A percentile compares a stretch with the other conserved stretches of the same genome.
These are phyloP conservation scores for Amphiprion ocellaris DNA, from an alignment of 2,113 vertebrate genomes.

Conservation along the genomic window DNA sequence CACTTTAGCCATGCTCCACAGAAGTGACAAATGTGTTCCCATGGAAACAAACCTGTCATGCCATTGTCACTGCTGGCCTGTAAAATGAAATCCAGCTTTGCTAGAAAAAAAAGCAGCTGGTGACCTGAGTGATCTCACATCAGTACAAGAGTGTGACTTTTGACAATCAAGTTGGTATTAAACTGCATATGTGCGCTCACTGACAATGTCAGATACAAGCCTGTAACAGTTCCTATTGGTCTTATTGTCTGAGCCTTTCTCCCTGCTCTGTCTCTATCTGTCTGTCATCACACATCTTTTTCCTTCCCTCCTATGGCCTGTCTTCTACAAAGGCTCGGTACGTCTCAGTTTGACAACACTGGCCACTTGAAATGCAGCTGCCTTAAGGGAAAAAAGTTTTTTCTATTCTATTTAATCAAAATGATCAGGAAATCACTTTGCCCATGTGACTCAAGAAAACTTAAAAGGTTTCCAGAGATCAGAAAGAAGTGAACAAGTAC, in stretches of 20 bases:
- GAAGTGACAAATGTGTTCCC: conserved; percentile 74
- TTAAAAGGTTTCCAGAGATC: conserved; percentile 38
- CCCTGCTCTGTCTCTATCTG: conserved; percentile 30
- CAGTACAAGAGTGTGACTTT: conserved; percentile 68
- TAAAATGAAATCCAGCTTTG: conserved; percentile 69
- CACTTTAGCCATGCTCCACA: conserved; percentile 50
- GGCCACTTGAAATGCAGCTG: conserved; percentile 47
- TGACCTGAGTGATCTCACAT: conserved; percentile 77
- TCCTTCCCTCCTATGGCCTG: conserved; percentile 27
- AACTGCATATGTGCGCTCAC: conserved; percentile 44
- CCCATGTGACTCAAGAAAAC: conserved; percentile 26
- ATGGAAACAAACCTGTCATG: conserved; percentile 80
- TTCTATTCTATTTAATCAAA: conserved; percentile 27
- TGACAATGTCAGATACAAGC: conserved; percentile 58
- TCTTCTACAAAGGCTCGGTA: conserved; percentile 42
- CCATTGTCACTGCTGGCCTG: conserved; percentile 70
- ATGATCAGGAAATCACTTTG: conserved; percentile 50
- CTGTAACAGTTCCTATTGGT: conserved; percentile 28
- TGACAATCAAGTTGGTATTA: conserved; percentile 70
- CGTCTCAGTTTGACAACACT: conserved; percentile 48
- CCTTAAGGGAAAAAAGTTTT: conserved; percentile 35
- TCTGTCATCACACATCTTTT: conserved; percentile 27
- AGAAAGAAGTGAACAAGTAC: conserved; percentile 43
- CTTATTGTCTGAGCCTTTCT: conserved; percentile 38
- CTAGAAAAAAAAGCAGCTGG: conserved; percentile 76